Evolutionary conservation across 1,140 invertebrate species (phyloP).

Genomic region (Drosophila pandora): DNA sequence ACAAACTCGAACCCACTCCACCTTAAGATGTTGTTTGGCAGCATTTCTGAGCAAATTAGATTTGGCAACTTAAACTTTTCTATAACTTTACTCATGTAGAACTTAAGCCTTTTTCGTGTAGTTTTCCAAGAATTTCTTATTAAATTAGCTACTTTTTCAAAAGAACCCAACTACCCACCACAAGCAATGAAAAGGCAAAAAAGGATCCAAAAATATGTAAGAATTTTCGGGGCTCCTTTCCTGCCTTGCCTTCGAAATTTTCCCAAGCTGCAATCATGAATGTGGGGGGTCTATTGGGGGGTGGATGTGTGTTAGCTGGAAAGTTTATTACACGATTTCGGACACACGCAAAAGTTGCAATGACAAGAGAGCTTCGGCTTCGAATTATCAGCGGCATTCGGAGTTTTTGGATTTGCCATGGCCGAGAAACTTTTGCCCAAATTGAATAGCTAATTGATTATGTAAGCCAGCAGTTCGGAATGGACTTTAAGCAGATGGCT

Average conservation of each 20-base stretch:
- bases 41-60: slow-evolving; percentile 71
- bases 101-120: slow-evolving; percentile 76
- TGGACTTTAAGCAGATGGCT: slow-evolving; percentile 60
- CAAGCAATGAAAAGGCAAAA: slow-evolving; percentile 21
- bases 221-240: slow-evolving; percentile 25
- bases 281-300: slow-evolving; percentile 6
- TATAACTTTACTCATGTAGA: slow-evolving; percentile 76
- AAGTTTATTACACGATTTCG: slow-evolving; percentile 63
- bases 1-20: slow-evolving; percentile 24
- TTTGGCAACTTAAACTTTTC: slow-evolving; percentile 74
- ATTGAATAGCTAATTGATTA: slow-evolving; percentile 76
- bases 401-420: slow-evolving; percentile 3
- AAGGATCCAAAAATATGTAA: slow-evolving; percentile 28
- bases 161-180: slow-evolving; percentile 52
- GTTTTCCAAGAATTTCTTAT: slow-evolving; percentile 71
- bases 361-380: slow-evolving; percentile 25
- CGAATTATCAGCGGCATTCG: slow-evolving; percentile 41
- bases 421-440: slow-evolving; percentile 47
- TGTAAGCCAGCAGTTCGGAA: slow-evolving; percentile 46
- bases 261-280: slow-evolving; percentile 40
- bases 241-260: slow-evolving; percentile 8
- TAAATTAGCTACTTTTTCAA: slow-evolving; percentile 75
- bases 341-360: slow-evolving; percentile 63
- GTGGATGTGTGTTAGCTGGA: slow-evolving; percentile 39
- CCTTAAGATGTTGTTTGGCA: slow-evolving; percentile 34